Conservation (phyloP, 2,113 vertebrate species). For the Caranx ignobilis region DNA sequence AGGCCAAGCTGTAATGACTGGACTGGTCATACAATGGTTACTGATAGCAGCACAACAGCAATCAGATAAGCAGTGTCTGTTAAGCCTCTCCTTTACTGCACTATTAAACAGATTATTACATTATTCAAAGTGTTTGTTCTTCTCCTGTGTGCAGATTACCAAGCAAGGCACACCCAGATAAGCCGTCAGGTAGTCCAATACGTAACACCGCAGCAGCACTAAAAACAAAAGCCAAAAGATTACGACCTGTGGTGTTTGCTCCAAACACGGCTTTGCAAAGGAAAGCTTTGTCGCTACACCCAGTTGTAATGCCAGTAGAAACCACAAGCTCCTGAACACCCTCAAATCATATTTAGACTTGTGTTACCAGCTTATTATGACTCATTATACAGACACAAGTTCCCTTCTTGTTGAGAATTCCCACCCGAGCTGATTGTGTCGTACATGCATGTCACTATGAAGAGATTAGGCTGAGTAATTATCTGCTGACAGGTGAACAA, state of each 20-base stretch:
- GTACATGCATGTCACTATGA: constrained; percentile 76
- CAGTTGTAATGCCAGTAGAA: constrained; percentile 84
- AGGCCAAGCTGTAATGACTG: constrained; percentile 83
- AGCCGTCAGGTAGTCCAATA: constrained; percentile 85
- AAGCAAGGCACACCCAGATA: constrained; percentile 89
- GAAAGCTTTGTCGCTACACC: constrained; percentile 86
- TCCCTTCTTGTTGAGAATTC: constrained; percentile 83
- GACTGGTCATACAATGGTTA: constrained; percentile 82
- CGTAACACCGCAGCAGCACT: constrained; percentile 72
- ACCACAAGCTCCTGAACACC: constrained; percentile 88
- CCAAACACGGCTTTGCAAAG: constrained; percentile 78
- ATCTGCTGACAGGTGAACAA: constrained; percentile 80
- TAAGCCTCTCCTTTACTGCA: constrained; percentile 87
- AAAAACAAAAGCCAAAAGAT: constrained; percentile 82
- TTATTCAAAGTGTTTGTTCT: constrained; percentile 88
- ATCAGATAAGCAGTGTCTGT: constrained; percentile 86
- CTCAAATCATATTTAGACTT: constrained; percentile 92
- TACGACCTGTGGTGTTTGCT: constrained; percentile 82
- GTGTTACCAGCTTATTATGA: constrained; percentile 86
- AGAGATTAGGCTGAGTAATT: constrained; percentile 81
- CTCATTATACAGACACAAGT: constrained; percentile 88
- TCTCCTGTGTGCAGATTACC: constrained; percentile 88
- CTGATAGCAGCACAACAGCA: constrained; percentile 86
- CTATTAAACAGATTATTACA: constrained; percentile 89
- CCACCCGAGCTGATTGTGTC: constrained; percentile 79